phyloP scores from a whole-genome alignment of 2,888 invertebrate species.

The Scaptomyza tumidula region DNA sequence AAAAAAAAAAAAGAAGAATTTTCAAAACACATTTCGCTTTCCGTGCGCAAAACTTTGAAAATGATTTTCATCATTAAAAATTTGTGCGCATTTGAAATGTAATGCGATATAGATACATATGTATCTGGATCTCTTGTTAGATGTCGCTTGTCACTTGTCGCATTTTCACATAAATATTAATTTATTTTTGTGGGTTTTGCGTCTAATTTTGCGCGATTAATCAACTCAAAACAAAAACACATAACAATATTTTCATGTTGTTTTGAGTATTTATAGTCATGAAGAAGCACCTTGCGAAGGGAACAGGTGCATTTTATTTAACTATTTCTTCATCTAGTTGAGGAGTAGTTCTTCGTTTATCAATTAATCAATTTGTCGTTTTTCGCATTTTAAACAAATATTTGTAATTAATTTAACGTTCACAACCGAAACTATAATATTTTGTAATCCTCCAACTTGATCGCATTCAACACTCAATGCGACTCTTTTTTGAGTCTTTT shows the following conservation, averaged over 20 bases:
- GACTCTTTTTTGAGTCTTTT: slow-evolving; percentile 7
- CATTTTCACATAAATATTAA: slow-evolving; percentile 70
- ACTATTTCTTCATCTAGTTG: slow-evolving; percentile 18
- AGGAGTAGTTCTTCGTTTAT: slow-evolving; percentile 54
- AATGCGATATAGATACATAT: slow-evolving; percentile 54
- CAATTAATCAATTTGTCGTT: slow-evolving; percentile 79
- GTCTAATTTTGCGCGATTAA: slow-evolving; percentile 78
- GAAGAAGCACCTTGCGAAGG: slow-evolving; percentile 38
- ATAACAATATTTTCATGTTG: slow-evolving; percentile 10
- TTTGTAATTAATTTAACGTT: slow-evolving; percentile 71
- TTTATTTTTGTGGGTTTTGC: slow-evolving; percentile 62
- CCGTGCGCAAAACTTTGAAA: slow-evolving; percentile 55
- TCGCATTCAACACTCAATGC: slow-evolving; percentile 25
- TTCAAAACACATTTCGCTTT: slow-evolving; percentile 7
- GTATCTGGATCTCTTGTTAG: slow-evolving; percentile 15
- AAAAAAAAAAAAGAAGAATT: background rate
- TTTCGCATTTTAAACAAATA: slow-evolving; percentile 68
- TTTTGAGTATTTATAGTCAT: slow-evolving; percentile 61
- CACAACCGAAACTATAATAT: slow-evolving; percentile 55
- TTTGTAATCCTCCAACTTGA: slow-evolving; percentile 39
- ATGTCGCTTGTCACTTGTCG: slow-evolving; percentile 61
- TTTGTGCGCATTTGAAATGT: slow-evolving; percentile 56
- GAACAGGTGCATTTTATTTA: slow-evolving; percentile 54
- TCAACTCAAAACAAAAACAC: slow-evolving; percentile 33
- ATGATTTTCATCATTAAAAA: slow-evolving; percentile 68